A percentile compares a stretch with the other conserved stretches of the same genome.
Conservation (phyloP, 2,113 vertebrate species). For the Xiphorhynchus elegans region DNA sequence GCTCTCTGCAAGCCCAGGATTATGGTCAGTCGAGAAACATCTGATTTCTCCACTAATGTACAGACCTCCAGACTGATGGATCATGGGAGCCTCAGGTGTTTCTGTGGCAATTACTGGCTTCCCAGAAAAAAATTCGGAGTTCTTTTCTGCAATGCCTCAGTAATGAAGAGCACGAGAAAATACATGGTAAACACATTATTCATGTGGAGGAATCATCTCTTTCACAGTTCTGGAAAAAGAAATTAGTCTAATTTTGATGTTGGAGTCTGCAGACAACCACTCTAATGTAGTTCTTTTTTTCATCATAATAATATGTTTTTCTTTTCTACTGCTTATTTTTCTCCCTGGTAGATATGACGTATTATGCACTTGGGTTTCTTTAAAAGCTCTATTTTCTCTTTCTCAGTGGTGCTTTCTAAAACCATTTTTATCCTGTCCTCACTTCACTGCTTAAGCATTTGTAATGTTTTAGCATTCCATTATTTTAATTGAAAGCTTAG, state of each 20-base stretch:
- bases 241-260: slow-evolving; percentile 39
- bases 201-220: not conserved
- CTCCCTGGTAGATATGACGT: not conserved
- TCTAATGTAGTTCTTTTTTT: slow-evolving; percentile 11
- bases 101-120: not conserved
- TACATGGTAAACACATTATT: slow-evolving; percentile 30
- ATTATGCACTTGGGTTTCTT: not conserved
- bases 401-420: slow-evolving; percentile 13
- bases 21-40: not conserved
- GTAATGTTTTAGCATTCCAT: slow-evolving; percentile 1
- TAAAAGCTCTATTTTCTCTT: not conserved
- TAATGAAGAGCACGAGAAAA: slow-evolving; percentile 15
- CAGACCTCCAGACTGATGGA: not conserved
- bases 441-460: slow-evolving; percentile 28
- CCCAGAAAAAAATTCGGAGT: not conserved
- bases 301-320: slow-evolving; percentile 4
- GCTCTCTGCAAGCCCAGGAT: not conserved
- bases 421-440: slow-evolving; percentile 20
- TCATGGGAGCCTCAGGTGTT: not conserved
- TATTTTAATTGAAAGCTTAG: slow-evolving; percentile 37
- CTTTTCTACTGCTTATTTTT: slow-evolving; percentile 20
- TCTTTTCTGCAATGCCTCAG: not conserved
- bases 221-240: slow-evolving; percentile 17
- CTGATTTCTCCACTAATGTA: not conserved
- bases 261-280: slow-evolving; percentile 1